Base-by-base conservation (phyloP, 2,797 vertebrate genomes). In the Coregonus suidteri region DNA sequence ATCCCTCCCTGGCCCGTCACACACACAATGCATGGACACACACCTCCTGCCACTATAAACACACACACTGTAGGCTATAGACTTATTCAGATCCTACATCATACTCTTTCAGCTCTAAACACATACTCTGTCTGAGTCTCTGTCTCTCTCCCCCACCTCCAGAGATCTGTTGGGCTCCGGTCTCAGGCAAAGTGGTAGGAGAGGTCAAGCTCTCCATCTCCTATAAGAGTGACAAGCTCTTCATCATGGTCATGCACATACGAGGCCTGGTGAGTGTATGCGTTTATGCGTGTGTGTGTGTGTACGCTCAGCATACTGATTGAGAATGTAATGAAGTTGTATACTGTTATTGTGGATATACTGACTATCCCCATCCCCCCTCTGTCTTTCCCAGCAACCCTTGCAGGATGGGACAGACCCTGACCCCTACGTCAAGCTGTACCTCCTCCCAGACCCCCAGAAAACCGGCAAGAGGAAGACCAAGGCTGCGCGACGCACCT, bases 201-300 rank as follows among this genome's bases (percentile, higher is more conserved):
- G 96, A 99, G 84, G 96, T 99, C 83, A 99, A 99, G 78, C 94
- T 99, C 15, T 98, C 98, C 52, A 95, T 99, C 88, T 97, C 95
- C 88, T 98, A 97, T 90, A 98, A 96, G 90, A 98, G 95, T 77
- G 95, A 97, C 82, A 98, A 98, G 52, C 96, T 99, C 66, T 97
- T 97, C 92, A 97, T 99, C 91, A 99, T 99, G 98, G 98, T 99
- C 81, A 99, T 99, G 96, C 96, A 99, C 92, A 98, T 98, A 51
- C 91, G 97, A 77, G 96, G 95, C 54, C 93, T 99, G 95, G 97
- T 99, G 90, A 93, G 96, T 94, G 56, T 74, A 13, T 25, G n/a
- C 16, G 56, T n/a, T 6, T 37, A 30, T 13, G 69, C 15, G 51
- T 68, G 66, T 68, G 31, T 18, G 66, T 37, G 62, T 65, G 9